Evolutionary conservation across 2,113 vertebrate genomes (phyloP), one percentile per base, ranked within the genome.

Genomic region (Isichthys henryi): DNA sequence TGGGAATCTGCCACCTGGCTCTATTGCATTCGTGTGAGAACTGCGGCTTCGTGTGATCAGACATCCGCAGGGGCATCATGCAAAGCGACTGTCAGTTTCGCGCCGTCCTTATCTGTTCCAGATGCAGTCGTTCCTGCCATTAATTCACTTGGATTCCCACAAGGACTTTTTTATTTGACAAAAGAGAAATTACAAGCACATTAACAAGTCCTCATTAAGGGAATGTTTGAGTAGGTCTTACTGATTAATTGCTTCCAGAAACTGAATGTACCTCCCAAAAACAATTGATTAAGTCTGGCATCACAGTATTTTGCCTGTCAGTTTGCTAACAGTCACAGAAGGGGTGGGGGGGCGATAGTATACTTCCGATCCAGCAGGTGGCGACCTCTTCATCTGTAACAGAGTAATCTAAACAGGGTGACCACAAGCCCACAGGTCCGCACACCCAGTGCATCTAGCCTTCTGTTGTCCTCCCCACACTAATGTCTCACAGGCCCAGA

Each of bases 131-230:
- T 46, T 89, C n/a, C 43, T 62, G 21, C 80, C 52, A 58, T 49
- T 89, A 62, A 39, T 84, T 85, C 49, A 52, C 50, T 88, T 46
- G 46, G 87, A 7, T 49, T 10, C 9, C n/a, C 62, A 17, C 62
- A 88, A 74, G 88, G 46, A 53, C 49, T 17, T 83, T 88, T 48
- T 88, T 58, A 31, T 88, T 39, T 70, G 27, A 70, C 62, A 70
- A 88, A 35, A 50, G 70, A 50, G 45, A 82, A 35, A 80, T 82
- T 35, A 82, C 88, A 80, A 39, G 27, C 43, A 48, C 43, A 46
- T 19, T 88, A 85, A 85, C 83, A 86, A 86, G n/a, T 23, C 56
- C 83, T 17, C 56, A 39, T 85, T 86, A 89, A 84, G 35, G 39
- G 11, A 46, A 19, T 21, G 21, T n/a, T 86, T 86, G 48, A 49